Evolutionary conservation across 2,888 invertebrate genomes (phyloP).

Genomic region (Eustalomyia histrio): DNA sequence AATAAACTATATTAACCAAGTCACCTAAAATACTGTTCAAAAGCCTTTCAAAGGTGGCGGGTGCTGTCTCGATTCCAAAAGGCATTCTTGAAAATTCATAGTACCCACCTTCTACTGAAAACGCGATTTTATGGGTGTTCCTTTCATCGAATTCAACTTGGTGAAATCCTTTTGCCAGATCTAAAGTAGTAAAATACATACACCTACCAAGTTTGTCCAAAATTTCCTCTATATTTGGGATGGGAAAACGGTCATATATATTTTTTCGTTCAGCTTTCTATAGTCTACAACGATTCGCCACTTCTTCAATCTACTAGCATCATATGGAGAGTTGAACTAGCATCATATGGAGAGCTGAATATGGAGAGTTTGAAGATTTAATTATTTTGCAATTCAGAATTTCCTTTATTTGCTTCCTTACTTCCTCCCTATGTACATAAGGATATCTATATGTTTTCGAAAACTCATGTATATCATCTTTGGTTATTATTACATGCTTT

Average conservation of each 20-base stretch:
- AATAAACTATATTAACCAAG: too few relatives aligned
- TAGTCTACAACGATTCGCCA: constrained; percentile 44
- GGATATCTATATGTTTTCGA: constrained; percentile 55
- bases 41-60: too few relatives aligned
- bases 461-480: constrained; percentile 38
- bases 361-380: constrained; percentile 27
- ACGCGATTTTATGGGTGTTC: constrained; percentile 24
- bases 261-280: constrained; percentile 34
- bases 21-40: too few relatives aligned
- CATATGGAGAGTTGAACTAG: constrained; percentile 24
- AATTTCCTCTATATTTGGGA: constrained; percentile 51
- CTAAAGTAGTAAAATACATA: too few relatives aligned
- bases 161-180: too few relatives aligned
- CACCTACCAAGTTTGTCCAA: constrained; percentile 41
- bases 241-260: constrained; percentile 35
- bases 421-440: constrained; percentile 43
- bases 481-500: constrained; percentile 53
- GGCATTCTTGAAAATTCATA: too few relatives aligned
- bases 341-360: constrained; percentile 30
- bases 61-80: too few relatives aligned
- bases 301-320: constrained; percentile 22
- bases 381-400: constrained; percentile 39
- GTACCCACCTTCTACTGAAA: constrained; percentile 17
- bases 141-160: too few relatives aligned
- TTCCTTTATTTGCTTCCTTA: constrained; percentile 39